Conservation (phyloP, 2,113 vertebrate genomes). For the Cairina moschata region DNA sequence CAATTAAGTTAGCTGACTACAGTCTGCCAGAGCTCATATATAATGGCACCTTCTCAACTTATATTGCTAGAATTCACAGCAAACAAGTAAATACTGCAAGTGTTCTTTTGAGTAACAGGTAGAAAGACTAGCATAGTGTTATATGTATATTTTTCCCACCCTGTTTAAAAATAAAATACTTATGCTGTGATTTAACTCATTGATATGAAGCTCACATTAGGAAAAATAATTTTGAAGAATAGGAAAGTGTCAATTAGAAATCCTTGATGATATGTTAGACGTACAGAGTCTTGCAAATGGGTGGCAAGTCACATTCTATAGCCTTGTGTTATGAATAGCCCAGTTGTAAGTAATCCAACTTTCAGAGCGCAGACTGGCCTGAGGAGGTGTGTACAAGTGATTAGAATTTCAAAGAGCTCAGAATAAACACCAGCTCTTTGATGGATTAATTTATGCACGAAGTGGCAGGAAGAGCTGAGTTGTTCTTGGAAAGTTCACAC, state of each 20-base stretch:
- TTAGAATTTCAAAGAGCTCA: slow-evolving; percentile 83
- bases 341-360: slow-evolving; percentile 80
- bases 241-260: background rate
- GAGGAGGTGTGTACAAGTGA: slow-evolving; percentile 80
- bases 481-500: slow-evolving; percentile 77
- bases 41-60: background rate
- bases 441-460: slow-evolving; percentile 81
- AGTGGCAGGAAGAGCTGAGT: slow-evolving; percentile 78
- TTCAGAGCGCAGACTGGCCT: slow-evolving; percentile 75
- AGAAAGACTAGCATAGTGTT: background rate
- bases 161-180: background rate
- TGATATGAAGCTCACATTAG: background rate
- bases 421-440: slow-evolving; percentile 83
- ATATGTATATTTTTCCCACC: background rate
- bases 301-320: slow-evolving; percentile 54
- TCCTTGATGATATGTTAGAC: background rate
- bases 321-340: slow-evolving; percentile 74
- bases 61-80: background rate
- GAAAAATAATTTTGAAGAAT: background rate
- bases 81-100: background rate
- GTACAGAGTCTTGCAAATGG: slow-evolving; percentile 42
- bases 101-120: background rate
- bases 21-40: background rate
- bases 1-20: background rate
- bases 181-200: background rate